Conservation (phyloP, 2,888 invertebrate genomes). For the Pegoplata infirma region DNA sequence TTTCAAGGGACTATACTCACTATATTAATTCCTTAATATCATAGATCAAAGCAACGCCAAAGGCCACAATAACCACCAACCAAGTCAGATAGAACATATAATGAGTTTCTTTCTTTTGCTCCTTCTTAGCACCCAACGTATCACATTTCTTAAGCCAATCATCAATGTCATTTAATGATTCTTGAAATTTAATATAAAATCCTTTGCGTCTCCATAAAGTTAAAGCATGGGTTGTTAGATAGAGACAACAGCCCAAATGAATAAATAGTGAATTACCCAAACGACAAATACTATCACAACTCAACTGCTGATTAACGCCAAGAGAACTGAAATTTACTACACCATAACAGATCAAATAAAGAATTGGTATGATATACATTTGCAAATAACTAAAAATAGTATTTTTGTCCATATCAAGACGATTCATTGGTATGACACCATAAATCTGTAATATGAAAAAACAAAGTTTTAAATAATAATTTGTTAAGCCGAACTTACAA, state of each 20-base stretch:
- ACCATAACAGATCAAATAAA: slow-evolving; percentile 70
- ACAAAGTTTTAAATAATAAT: no score
- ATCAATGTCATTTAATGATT: slow-evolving; percentile 71
- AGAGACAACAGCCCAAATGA: slow-evolving; percentile 73
- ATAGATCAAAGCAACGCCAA: slow-evolving; percentile 67
- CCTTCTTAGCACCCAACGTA: slow-evolving; percentile 59
- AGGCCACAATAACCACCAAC: slow-evolving; percentile 67
- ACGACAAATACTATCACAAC: slow-evolving; percentile 72
- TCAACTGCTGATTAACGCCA: slow-evolving; percentile 62
- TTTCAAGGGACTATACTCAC: no score
- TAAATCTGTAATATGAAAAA: slow-evolving; percentile 70
- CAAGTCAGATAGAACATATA: slow-evolving; percentile 69
- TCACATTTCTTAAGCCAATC: slow-evolving; percentile 69
- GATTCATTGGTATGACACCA: slow-evolving; percentile 74
- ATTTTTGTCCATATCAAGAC: slow-evolving; percentile 64
- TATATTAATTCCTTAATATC: slow-evolving; percentile 66
- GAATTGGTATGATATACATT: slow-evolving; percentile 70
- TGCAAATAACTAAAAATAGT: slow-evolving; percentile 69
- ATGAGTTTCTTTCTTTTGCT: slow-evolving; percentile 61
- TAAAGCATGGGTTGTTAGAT: slow-evolving; percentile 67
- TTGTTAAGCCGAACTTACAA: no score
- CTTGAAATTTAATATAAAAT: slow-evolving; percentile 72
- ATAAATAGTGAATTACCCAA: slow-evolving; percentile 71
- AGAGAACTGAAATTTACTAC: slow-evolving; percentile 64
- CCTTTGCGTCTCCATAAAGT: slow-evolving; percentile 72